phyloP scores from a whole-genome alignment of 92 coral and sea anemone genomes.

The Epizoanthus illoricatus region DNA sequence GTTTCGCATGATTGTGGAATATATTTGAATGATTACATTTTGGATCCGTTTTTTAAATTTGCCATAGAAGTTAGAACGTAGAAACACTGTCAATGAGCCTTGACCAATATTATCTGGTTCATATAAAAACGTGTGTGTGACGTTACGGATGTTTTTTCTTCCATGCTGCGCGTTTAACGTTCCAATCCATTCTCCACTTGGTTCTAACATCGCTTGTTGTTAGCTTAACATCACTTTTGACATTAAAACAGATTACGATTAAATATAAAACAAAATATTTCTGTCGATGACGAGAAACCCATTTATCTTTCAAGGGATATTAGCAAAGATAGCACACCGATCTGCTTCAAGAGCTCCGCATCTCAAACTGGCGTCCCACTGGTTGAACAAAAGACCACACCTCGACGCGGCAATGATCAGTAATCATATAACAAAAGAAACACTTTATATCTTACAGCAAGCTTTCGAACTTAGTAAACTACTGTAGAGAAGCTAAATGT shows the following conservation, averaged over 20 bases:
- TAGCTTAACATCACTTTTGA: background rate
- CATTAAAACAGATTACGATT: background rate
- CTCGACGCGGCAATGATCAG: background rate
- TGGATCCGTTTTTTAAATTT: too few species aligned
- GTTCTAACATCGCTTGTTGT: background rate
- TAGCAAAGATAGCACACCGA: background rate
- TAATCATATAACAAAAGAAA: background rate
- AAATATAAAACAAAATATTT: background rate
- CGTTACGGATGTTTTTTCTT: too few species aligned
- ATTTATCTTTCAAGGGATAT: background rate
- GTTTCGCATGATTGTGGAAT: too few species aligned
- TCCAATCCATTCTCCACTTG: background rate
- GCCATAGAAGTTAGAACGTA: too few species aligned
- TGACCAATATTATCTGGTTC: too few species aligned
- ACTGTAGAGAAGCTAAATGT: background rate
- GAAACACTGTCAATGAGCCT: too few species aligned
- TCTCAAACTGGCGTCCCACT: background rate
- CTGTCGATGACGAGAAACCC: conserved; percentile 1
- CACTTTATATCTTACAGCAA: background rate
- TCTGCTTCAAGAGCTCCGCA: background rate
- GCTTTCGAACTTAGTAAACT: background rate
- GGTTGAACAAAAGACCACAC: background rate
- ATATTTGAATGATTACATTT: too few species aligned
- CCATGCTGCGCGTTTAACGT: too few species aligned
- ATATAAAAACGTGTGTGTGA: too few species aligned